Percentiles rank a stretch among this genome's conserved stretches.
phyloP scores from a whole-genome alignment of 1,140 invertebrate species.

The Aphelinus atriplicis region DNA sequence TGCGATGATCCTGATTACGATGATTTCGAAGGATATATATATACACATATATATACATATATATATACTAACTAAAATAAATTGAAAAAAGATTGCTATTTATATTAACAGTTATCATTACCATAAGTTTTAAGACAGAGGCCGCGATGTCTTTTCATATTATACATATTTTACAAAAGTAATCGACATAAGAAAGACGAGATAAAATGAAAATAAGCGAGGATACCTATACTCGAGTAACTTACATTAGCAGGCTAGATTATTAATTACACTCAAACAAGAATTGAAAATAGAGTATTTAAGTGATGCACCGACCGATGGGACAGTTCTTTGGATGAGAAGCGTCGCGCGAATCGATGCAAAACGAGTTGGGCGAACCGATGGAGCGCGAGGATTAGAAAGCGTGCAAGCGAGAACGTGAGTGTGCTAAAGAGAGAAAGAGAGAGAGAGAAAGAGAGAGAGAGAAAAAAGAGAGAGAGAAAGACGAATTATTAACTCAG shows the following conservation, averaged over 20 bases:
- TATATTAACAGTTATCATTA: conserved; percentile 36
- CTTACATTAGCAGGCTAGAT: conserved; percentile 34
- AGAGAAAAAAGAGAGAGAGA: conserved; percentile 8
- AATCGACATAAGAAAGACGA: conserved; percentile 19
- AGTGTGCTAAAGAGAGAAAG: not conserved
- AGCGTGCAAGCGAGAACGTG: conserved; percentile 1
- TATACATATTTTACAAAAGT: conserved; percentile 34
- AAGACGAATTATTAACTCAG: conserved; percentile 32
- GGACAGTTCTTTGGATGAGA: conserved; percentile 3
- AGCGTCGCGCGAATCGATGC: not conserved
- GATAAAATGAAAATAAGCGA: conserved; percentile 7
- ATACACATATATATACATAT: too few relatives aligned
- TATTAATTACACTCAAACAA: conserved; percentile 28
- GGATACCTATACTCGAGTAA: conserved; percentile 28
- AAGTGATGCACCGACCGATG: conserved; percentile 17
- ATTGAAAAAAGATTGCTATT: conserved; percentile 18
- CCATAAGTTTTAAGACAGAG: not conserved
- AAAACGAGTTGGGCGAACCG: not conserved
- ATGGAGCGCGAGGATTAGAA: not conserved
- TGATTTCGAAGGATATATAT: not conserved
- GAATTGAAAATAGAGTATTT: conserved; percentile 12
- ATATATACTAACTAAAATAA: too few relatives aligned
- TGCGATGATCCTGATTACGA: conserved; percentile 26
- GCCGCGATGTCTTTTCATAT: conserved; percentile 31
- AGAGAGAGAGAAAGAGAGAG: not conserved